These are phyloP conservation scores for Catamblyrhynchus diadema DNA, from an alignment of 2,797 vertebrate species.

Conservation along the genomic window DNA sequence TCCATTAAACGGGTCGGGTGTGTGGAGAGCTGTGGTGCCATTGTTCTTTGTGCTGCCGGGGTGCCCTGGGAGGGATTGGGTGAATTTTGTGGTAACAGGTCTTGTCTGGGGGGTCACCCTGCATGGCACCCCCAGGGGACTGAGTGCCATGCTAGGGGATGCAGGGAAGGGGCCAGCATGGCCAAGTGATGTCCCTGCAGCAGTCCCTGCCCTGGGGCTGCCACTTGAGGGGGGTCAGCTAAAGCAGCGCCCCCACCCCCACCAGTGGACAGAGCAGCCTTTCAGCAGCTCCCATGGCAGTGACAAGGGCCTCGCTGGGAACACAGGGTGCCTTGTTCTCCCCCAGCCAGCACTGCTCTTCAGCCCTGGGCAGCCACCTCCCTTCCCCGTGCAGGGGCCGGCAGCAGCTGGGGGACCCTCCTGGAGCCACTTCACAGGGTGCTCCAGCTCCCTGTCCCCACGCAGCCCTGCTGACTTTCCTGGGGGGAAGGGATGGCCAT, in stretches of 20 bases:
- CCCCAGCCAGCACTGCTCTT: rapidly evolving
- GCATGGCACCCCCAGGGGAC: not conserved
- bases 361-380: rapidly evolving
- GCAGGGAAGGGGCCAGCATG: not conserved
- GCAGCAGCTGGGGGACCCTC: not conserved
- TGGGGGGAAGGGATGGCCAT: not conserved
- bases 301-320: not conserved
- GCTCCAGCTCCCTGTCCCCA: not conserved
- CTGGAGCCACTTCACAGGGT: not conserved
- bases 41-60: rapidly evolving
- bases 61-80: rapidly evolving
- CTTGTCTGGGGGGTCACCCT: not conserved
- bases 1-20: conserved; percentile 35
- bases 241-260: not conserved
- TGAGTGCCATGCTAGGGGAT: rapidly evolving
- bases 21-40: not conserved
- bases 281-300: conserved; percentile 16
- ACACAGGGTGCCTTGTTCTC: conserved; percentile 51
- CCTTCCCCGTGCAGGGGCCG: not conserved
- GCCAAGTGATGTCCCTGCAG: not conserved
- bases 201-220: not conserved
- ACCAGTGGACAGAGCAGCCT: not conserved
- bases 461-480: rapidly evolving
- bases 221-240: not conserved
- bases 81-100: rapidly evolving